Percentiles rank a stretch among this genome's conserved stretches.
These are phyloP conservation scores for Pristis pectinata DNA, from an alignment of 2,797 vertebrate genomes.

Conservation along the genomic window DNA sequence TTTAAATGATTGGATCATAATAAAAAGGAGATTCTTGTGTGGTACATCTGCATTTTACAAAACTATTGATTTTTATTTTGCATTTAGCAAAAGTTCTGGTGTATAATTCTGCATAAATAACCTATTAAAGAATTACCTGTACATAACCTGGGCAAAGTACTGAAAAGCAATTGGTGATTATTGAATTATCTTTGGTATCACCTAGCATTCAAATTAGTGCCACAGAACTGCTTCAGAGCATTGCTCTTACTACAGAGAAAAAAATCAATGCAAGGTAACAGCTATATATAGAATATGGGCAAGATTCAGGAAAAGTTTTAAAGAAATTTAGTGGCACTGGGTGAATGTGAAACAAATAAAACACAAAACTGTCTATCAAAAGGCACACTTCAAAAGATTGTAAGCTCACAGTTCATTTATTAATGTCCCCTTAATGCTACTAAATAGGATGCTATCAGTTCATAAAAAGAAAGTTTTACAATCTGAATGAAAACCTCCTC, in stretches of 20 bases:
- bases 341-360: background rate
- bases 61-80: no score
- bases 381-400: background rate
- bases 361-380: background rate
- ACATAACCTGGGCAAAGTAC: background rate
- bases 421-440: background rate
- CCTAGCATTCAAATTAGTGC: background rate
- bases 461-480: slow-evolving; percentile 5
- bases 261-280: background rate
- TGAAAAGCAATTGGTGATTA: background rate
- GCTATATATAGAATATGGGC: background rate
- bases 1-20: no score
- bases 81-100: no score
- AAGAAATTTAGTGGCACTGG: background rate
- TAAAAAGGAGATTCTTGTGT: no score
- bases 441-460: background rate
- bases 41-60: no score
- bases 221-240: background rate
- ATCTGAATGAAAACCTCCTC: slow-evolving; percentile 11
- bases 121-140: background rate
- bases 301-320: background rate
- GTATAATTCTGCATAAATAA: no score
- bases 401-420: background rate
- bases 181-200: background rate
- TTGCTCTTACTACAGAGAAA: background rate